Evolutionary conservation across 2,888 invertebrate species (phyloP), one percentile per base, ranked within the genome.

Genomic region (Philaethria dido): DNA sequence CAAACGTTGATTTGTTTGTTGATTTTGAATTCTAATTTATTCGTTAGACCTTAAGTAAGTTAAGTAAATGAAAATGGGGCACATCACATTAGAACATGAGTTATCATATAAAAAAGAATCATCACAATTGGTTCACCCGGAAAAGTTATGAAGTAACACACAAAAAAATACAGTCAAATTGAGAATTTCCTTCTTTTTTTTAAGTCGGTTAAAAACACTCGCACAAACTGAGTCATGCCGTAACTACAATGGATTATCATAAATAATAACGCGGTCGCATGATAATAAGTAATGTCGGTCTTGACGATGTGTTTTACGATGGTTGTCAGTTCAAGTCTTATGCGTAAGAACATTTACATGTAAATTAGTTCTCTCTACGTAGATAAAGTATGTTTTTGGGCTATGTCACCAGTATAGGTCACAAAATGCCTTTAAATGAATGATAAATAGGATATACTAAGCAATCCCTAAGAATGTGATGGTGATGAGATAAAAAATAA

Each of bases 261-360:
- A 52, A 16, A 33, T 33, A 52, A 52, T 52, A 52, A 52, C 0
- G 33, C 52, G 13, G 29, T 29, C 29, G 16, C 29, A 13, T 29
- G 11, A 33, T 52, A 52, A 52, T 33, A 29, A 52, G 29, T 1
- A 11, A 16, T 33, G 29, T 52, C 50, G 50, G 50, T 25, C 52
- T 18, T 52, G 29, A 33, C 29, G 52, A 29, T 18, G 52, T 29
- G 29, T 52, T 52, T 52, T 52, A 52, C 11, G 52, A 52, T 33
- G 52, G 16, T 33, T 33, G 29, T 16, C 52, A 33, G 52, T 52
- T 52, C 16, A 52, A 52, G 29, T 52, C 16, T 52, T 52, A 52
- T 33, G 16, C 2, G 16, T 29, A 52, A 29, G 9, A 50, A 5
- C 0, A 33, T 52, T 52, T 52, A 16, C 16, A 52, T 52, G 52